These are phyloP conservation scores for Pogonus chalceus DNA, from an alignment of 1,140 invertebrate species.

Conservation along the genomic window DNA sequence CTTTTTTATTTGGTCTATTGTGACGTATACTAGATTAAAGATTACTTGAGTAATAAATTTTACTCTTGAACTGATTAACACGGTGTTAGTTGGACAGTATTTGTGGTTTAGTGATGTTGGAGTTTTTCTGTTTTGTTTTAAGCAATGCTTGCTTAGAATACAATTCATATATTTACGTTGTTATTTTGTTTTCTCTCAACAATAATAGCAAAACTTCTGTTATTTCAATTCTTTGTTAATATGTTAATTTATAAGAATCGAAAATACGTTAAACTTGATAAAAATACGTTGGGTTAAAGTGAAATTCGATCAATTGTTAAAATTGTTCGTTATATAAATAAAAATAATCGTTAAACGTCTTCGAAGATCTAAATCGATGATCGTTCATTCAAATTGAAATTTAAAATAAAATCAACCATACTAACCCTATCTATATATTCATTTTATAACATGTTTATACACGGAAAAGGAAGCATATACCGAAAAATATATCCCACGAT, in stretches of 20 bases:
- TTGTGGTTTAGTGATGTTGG: too few species aligned
- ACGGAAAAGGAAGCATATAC: neutral
- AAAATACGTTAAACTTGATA: too few species aligned
- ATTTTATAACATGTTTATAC: neutral
- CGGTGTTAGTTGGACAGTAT: neutral
- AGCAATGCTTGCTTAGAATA: too few species aligned
- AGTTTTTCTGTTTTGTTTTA: too few species aligned
- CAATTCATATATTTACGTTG: too few species aligned
- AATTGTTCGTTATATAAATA: too few species aligned
- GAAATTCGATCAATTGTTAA: too few species aligned
- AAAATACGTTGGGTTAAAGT: too few species aligned
- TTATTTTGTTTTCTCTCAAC: too few species aligned
- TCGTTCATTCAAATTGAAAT: neutral
- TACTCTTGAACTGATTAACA: neutral
- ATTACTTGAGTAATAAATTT: neutral
- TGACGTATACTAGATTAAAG: neutral
- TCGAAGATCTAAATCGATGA: neutral
- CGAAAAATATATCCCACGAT: conserved; percentile 3
- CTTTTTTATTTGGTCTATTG: neutral
- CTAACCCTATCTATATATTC: neutral
- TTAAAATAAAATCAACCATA: neutral
- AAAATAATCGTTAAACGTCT: neutral
- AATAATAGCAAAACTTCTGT: too few species aligned
- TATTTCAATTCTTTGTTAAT: too few species aligned
- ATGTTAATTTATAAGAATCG: too few species aligned